Conservation (phyloP, 2,797 vertebrate genomes). For the Pseudochirops corinnae region DNA sequence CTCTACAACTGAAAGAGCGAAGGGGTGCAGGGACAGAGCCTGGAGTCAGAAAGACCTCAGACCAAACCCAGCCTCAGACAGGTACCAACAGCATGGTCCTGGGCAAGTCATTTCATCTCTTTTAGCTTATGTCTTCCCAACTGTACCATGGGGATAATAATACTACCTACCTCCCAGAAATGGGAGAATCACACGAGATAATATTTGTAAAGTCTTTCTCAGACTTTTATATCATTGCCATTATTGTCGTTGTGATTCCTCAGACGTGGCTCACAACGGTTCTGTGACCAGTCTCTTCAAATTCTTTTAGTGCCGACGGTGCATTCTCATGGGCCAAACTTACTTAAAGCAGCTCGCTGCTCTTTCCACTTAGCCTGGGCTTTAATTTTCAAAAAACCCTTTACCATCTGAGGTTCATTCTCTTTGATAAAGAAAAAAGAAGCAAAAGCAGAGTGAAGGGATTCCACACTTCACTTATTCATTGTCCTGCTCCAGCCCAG, state of each 20-base stretch:
- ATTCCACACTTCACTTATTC: neutral
- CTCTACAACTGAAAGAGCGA: neutral
- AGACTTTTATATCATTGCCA: neutral
- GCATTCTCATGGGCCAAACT: neutral
- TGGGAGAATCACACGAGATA: neutral
- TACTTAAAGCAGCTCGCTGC: neutral
- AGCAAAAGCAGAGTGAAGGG: neutral
- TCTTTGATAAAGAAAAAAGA: neutral
- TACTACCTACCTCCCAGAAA: neutral
- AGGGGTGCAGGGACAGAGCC: neutral
- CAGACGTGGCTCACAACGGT: neutral
- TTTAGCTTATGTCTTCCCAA: neutral
- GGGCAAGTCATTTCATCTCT: neutral
- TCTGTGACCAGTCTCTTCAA: neutral
- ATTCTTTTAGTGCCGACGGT: neutral
- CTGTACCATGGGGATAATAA: neutral
- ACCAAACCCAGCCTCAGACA: neutral
- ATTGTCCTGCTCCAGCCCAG: neutral
- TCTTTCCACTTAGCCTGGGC: neutral
- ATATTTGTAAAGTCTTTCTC: neutral
- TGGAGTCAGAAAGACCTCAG: neutral
- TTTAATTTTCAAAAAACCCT: neutral
- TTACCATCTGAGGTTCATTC: neutral
- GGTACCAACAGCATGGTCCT: neutral
- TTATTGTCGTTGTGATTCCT: neutral